These are phyloP conservation scores for Poeciliopsis presidionis DNA, from an alignment of 2,797 vertebrate species.

Conservation along the genomic window DNA sequence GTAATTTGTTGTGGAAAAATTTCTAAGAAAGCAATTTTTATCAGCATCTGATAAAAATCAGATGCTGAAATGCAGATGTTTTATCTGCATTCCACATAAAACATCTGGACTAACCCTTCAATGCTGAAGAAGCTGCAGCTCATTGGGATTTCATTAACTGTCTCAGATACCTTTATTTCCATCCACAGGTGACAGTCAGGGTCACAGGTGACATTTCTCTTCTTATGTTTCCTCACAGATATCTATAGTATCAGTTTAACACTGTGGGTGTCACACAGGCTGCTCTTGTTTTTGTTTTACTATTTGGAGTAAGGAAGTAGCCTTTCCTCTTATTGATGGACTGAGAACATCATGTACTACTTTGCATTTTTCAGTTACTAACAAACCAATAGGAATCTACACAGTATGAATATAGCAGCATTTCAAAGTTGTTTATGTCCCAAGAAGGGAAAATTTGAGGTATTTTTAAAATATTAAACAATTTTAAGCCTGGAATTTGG, in stretches of 20 bases:
- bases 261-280: constrained; percentile 38
- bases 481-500: constrained; percentile 49
- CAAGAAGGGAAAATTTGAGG: constrained; percentile 71
- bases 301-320: constrained; percentile 62
- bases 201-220: constrained; percentile 35
- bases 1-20: background rate
- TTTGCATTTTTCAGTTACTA: constrained; percentile 79
- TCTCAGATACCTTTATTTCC: constrained; percentile 18
- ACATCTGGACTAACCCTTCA: constrained; percentile 7
- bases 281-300: background rate
- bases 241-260: constrained; percentile 23
- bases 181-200: constrained; percentile 23
- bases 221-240: constrained; percentile 8
- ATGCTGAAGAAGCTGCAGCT: constrained; percentile 50
- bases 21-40: background rate
- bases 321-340: constrained; percentile 60
- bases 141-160: constrained; percentile 52
- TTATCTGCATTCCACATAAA: background rate
- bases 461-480: constrained; percentile 81
- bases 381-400: constrained; percentile 64
- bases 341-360: constrained; percentile 60
- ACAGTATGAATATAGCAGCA: constrained; percentile 68
- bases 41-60: no score
- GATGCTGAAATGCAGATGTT: no score
- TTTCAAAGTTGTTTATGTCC: constrained; percentile 72